A percentile compares a stretch with the other conserved stretches of the same genome.
These are phyloP conservation scores for Otis tarda DNA, from an alignment of 2,113 vertebrate species.

Conservation along the genomic window DNA sequence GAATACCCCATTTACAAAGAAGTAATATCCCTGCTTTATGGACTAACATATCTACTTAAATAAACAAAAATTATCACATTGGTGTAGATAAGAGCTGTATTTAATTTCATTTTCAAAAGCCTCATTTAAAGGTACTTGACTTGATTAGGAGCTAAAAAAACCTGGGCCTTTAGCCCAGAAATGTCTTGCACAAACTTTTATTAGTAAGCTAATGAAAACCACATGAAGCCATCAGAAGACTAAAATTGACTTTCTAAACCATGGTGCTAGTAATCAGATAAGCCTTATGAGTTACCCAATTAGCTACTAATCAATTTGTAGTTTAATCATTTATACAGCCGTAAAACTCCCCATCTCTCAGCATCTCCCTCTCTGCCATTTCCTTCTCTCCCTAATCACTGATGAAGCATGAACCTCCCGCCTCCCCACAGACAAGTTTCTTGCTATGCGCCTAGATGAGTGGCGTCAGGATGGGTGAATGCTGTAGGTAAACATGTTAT, in stretches of 20 bases:
- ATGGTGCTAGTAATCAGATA: neutral
- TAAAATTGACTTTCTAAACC: neutral
- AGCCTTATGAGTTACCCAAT: neutral
- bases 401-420: accelerated
- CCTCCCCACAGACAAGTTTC: neutral
- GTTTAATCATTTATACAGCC: neutral
- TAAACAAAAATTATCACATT: neutral
- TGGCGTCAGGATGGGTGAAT: neutral
- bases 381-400: neutral
- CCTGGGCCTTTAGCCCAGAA: neutral
- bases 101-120: neutral
- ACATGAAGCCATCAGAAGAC: neutral
- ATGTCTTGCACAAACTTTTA: neutral
- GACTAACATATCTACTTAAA: neutral
- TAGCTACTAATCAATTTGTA: neutral
- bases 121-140: neutral
- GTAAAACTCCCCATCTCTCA: neutral
- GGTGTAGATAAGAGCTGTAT: neutral
- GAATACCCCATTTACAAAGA: neutral
- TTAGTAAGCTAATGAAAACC: neutral
- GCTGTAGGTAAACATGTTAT: neutral
- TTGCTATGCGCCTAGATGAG: neutral
- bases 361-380: neutral
- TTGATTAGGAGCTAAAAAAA: neutral
- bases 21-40: neutral